A percentile compares a stretch with the other conserved stretches of the same genome.
Conservation (phyloP, 2,113 vertebrate genomes). For the Ancistrus triradiatus region DNA sequence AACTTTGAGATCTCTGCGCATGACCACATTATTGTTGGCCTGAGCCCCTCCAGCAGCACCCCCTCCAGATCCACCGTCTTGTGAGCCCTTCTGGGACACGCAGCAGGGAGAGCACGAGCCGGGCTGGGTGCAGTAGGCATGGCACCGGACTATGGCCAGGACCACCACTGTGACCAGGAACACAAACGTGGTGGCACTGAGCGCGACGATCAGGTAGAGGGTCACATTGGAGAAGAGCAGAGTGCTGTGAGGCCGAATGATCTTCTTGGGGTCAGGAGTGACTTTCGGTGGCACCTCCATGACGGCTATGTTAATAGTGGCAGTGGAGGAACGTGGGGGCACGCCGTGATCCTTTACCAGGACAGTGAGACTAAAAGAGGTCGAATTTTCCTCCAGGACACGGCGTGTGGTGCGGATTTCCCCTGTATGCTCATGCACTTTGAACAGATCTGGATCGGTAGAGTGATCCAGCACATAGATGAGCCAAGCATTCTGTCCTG, state of each 20-base stretch:
- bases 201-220: conserved; percentile 91
- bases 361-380: conserved; percentile 82
- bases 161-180: conserved; percentile 91
- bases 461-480: conserved; percentile 80
- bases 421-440: conserved; percentile 87
- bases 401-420: conserved; percentile 91
- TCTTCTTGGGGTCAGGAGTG: conserved; percentile 81
- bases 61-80: conserved; percentile 73
- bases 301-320: conserved; percentile 83
- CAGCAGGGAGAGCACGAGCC: conserved; percentile 85
- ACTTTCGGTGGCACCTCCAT: conserved; percentile 87
- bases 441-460: conserved; percentile 85
- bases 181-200: conserved; percentile 89
- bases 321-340: conserved; percentile 82
- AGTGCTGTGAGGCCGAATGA: conserved; percentile 70
- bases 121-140: conserved; percentile 75
- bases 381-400: conserved; percentile 81
- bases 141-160: conserved; percentile 86
- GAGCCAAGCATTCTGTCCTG: conserved; percentile 93
- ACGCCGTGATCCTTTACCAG: conserved; percentile 88
- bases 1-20: conserved; percentile 86
- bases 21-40: conserved; percentile 86
- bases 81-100: conserved; percentile 76
- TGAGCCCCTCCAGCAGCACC: conserved; percentile 64
- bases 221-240: conserved; percentile 86